Evolutionary conservation across 1,140 invertebrate species (phyloP), one percentile per base, ranked within the genome.

Genomic region (Agrilus planipennis): DNA sequence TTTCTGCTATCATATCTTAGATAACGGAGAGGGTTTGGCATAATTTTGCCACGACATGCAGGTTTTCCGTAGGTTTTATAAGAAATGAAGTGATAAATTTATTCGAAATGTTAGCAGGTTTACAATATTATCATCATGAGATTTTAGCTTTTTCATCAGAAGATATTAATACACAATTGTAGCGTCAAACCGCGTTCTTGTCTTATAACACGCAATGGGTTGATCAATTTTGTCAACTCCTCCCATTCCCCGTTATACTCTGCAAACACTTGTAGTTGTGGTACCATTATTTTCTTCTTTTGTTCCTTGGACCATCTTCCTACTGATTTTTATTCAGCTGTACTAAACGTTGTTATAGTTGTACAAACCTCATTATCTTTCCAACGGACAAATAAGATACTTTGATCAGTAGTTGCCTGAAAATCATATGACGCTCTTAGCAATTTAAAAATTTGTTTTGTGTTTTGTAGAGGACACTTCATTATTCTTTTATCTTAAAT

Each of bases 231-330:
- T 25, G n/a, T 25, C 22, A 6, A 25, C 22, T 25, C 5, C 22
- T 25, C 22, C 22, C 22, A 25, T 25, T 25, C 22, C 22, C 22
- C n/a, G n/a, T 25, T 25, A 25, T 25, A 25, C 5, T 25, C 22
- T 25, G 5, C n/a, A 11, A 25, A 25, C 5, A 25, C 22, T 25
- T 5, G 22, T 7, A 25, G 22, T 25, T 25, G 22, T 11, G 22
- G 22, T 25, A 25, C 22, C 22, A 25, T 25, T 25, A 25, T 25
- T 25, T 25, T 25, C 22, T 25, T 25, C 22, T 25, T 25, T 25
- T 25, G 5, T 25, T 25, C 22, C 22, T 11, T 25, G 5, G 22
- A 11, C n/a, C 22, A 25, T 25, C 22, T 25, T 25, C n/a, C 22
- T 11, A 25, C 22, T 7, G 5, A 6, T 11, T 25, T 25, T 25